Evolutionary conservation across 2,113 vertebrate genomes (phyloP), one percentile per base, ranked within the genome.

Genomic region (Semnornis frantzii): DNA sequence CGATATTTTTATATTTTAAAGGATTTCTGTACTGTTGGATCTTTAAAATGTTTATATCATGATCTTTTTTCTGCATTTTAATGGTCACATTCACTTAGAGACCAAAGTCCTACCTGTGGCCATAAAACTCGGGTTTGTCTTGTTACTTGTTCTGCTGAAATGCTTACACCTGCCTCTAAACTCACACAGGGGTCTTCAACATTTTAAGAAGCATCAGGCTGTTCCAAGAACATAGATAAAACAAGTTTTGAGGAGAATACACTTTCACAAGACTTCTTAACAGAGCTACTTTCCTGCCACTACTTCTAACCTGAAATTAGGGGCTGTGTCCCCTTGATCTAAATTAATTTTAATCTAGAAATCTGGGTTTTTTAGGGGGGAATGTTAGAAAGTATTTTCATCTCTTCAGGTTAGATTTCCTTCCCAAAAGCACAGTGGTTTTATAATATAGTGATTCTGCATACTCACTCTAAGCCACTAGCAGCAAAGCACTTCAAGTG

Each of bases 401-500:
- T 31, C 76, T 25, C 48, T 57, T 57, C 58, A 54, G 82, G 0
- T 3, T 10, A 39, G 31, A 2, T 12, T 48, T 83, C 64, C 88
- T 71, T 87, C 85, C n/a, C 66, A 54, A 27, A 31, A 81, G 58
- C 54, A 5, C 58, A 19, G 18, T 11, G 20, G 30, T 46, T 71
- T 57, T 3, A 4, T 31, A 79, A 8, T 10, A 21, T 3, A 85
- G 44, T 33, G 57, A 65, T 58, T 78, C 18, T 54, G 54, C 59
- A 97, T 97, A 98, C 98, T 98, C 96, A 99, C 99, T 99, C 98
- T 31, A 98, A 95, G 88, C 98, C 97, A 97, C 98, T 99, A 96
- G 99, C 99, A 85, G 99, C 98, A 98, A 99, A 99, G 97, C 99
- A 99, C 97, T 99, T 99, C 89, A 99, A 98, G 90, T 99, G 99